Conservation (phyloP, 1,140 invertebrate genomes). For the Aradophagus sp. region DNA sequence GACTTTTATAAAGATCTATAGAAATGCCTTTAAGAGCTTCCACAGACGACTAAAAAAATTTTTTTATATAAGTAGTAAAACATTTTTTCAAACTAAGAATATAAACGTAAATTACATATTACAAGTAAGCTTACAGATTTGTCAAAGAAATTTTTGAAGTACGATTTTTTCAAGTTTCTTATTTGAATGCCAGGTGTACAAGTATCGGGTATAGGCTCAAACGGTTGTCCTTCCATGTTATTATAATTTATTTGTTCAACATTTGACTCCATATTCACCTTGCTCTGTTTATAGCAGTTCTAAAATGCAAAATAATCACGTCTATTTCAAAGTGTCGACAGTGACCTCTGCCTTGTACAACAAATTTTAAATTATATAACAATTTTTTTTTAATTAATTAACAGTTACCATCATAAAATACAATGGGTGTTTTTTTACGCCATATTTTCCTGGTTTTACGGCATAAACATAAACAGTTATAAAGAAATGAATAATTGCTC, state of each 20-base stretch:
- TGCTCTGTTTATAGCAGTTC: too few relatives aligned
- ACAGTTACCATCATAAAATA: conserved; percentile 75
- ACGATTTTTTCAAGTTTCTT: conserved; percentile 68
- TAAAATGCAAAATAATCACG: too few relatives aligned
- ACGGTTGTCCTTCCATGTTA: conserved; percentile 56
- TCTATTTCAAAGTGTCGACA: too few relatives aligned
- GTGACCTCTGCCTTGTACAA: too few relatives aligned
- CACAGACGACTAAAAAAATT: conserved; percentile 57
- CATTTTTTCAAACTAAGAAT: too few relatives aligned
- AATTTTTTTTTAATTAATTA: too few relatives aligned
- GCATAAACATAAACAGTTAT: conserved; percentile 75
- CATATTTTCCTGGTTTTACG: conserved; percentile 76
- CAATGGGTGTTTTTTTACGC: conserved; percentile 75
- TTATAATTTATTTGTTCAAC: conserved; percentile 53
- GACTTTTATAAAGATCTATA: conserved; percentile 80
- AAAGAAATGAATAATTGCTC: conserved; percentile 70
- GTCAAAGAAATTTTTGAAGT: conserved; percentile 60
- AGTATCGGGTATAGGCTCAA: conserved; percentile 61
- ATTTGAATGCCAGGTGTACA: conserved; percentile 68
- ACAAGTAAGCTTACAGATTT: too few relatives aligned
- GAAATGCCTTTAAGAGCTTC: conserved; percentile 73
- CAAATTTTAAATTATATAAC: too few relatives aligned
- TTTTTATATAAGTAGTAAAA: too few relatives aligned
- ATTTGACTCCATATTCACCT: too few relatives aligned
- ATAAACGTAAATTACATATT: too few relatives aligned